Evolutionary conservation across 2,797 vertebrate species (phyloP), one percentile per base, ranked within the genome.

Genomic region (Peromyscus eremicus): DNA sequence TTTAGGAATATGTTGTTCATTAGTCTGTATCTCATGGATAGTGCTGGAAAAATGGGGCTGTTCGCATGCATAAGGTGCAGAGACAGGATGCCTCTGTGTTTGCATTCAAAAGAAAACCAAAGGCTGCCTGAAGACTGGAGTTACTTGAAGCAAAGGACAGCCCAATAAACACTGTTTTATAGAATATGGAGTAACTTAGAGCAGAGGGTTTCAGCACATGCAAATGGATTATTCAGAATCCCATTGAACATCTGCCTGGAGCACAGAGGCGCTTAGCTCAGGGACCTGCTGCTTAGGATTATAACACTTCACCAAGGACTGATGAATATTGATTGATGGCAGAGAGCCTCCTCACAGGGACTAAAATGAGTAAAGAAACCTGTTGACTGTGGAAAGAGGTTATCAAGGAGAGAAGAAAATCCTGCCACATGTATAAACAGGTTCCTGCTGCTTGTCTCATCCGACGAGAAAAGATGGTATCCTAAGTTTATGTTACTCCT

Each of bases 241-340:
- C 52, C n/a, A 73, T 12, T 21, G 68, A 57, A 71, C 85, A 40
- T 52, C 49, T 87, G 49, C 52, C 12, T 68, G 49, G 52, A 88
- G 25, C 43, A 88, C 52, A 32, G 27, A 32, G 68, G 73, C 3
- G 37, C n/a, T 73, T 70, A 60, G 85, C 71, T 73, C 85, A 73
- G 70, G 34, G 52, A 43, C 70, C 70, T 0, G 64, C 64, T 86
- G 83, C 12, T 86, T 27, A 86, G 64, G 83, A 86, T 86, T 86
- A n/a, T 52, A 85, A n/a, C 83, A 85, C 83, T 85, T 70, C 49
- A 13, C n/a, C 46, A 88, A 73, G 68, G 85, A 40, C 85, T 73
- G 70, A 57, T 40, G 68, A 57, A 88, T 68, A 88, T 73, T 73
- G 68, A 73, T 88, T 88, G 68, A 57, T 73, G 85, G 70, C 52